Evolutionary conservation across 2,113 vertebrate species (phyloP).

Genomic region (Xenopus borealis): DNA sequence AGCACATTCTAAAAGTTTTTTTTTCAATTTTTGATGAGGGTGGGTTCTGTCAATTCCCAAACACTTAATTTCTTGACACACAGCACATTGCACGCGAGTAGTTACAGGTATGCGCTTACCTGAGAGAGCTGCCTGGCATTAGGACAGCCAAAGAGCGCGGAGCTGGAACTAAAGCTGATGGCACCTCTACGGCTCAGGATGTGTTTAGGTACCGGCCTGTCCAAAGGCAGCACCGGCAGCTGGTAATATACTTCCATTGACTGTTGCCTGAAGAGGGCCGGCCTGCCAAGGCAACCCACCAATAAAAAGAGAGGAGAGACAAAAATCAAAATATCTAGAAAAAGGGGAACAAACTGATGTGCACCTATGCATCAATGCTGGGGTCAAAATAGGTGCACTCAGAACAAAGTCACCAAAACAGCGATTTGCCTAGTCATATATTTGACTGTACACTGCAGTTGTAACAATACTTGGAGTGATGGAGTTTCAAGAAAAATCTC

Average conservation of each 20-base stretch:
- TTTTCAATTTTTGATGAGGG: too few relatives aligned
- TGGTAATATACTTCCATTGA: constrained; percentile 99
- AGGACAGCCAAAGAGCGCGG: constrained; percentile 93
- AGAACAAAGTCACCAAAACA: not conserved
- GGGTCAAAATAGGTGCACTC: not conserved
- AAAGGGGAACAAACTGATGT: not conserved
- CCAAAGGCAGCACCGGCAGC: constrained; percentile 98
- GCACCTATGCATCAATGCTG: constrained; percentile 5
- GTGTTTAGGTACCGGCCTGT: constrained; percentile 98
- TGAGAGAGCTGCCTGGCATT: constrained; percentile 96
- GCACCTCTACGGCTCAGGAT: constrained; percentile 97
- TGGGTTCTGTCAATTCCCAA: too few relatives aligned
- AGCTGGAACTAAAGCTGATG: constrained; percentile 99
- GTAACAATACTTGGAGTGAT: not conserved
- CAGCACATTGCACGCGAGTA: too few relatives aligned
- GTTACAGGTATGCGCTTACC: constrained; percentile 64
- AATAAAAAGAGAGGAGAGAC: constrained; percentile 42
- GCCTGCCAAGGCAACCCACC: constrained; percentile 27
- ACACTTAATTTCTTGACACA: too few relatives aligned
- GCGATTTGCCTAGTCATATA: not conserved
- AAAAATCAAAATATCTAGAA: constrained; percentile 39
- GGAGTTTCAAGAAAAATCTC: not conserved
- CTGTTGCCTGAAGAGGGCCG: constrained; percentile 57
- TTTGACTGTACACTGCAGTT: not conserved
- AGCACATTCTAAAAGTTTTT: too few relatives aligned